phyloP scores from a whole-genome alignment of 2,113 vertebrate species.

The Eulacestoma nigropectus region DNA sequence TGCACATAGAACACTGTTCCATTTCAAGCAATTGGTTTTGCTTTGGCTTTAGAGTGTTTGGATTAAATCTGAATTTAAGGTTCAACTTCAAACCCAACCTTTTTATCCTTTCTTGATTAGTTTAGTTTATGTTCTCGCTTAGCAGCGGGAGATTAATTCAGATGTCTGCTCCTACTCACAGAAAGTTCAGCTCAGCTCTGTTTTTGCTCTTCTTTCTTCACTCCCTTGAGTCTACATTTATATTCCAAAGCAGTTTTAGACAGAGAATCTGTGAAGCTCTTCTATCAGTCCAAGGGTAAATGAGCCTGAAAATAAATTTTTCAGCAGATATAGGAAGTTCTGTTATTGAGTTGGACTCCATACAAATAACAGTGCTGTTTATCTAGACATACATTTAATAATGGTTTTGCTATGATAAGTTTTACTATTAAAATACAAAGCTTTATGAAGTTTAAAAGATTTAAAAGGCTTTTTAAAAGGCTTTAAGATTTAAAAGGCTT shows the following conservation, averaged over 20 bases:
- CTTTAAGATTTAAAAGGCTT: not conserved
- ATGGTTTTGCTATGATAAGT: not conserved
- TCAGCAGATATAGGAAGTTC: constrained; percentile 21
- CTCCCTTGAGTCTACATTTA: constrained; percentile 16
- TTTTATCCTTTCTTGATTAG: constrained; percentile 32
- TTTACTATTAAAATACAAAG: constrained; percentile 1
- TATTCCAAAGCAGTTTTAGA: constrained; percentile 50
- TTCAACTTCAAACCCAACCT: constrained; percentile 22
- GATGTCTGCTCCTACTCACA: not conserved
- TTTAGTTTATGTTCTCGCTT: constrained; percentile 1
- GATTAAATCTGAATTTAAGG: constrained; percentile 47
- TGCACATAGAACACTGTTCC: not conserved
- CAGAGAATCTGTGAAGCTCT: constrained; percentile 34
- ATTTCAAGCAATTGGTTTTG: not conserved
- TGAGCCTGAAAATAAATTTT: constrained; percentile 67
- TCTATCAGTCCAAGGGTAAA: constrained; percentile 57
- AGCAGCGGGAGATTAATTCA: constrained; percentile 1
- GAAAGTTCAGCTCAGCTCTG: not conserved
- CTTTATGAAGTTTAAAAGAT: constrained; percentile 15
- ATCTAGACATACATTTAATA: constrained; percentile 16
- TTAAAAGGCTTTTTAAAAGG: not conserved
- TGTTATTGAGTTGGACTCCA: not conserved
- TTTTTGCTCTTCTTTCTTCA: not conserved
- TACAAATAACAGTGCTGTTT: constrained; percentile 15
- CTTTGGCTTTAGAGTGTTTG: not conserved